Percentiles rank a stretch among this genome's conserved stretches.
phyloP scores from a whole-genome alignment of 2,113 vertebrate species.

The Collichthys lucidus region DNA sequence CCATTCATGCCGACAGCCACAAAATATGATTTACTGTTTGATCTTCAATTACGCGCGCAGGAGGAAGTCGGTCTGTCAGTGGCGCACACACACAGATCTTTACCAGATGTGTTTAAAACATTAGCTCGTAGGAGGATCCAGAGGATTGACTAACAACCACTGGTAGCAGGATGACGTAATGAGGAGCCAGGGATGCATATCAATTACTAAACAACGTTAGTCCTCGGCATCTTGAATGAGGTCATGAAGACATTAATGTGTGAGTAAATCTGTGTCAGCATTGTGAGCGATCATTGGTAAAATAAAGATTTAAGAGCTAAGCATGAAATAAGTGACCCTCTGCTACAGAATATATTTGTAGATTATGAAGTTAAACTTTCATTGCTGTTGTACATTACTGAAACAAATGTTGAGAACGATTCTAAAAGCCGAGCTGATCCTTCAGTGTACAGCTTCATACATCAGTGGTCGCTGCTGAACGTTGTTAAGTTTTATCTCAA shows the following conservation, averaged over 20 bases:
- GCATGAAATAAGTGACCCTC: no score
- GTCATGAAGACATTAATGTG: neutral
- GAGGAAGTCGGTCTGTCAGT: conserved; percentile 24
- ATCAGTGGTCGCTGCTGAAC: no score
- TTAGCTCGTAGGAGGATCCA: conserved; percentile 6
- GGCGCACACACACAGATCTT: conserved; percentile 5
- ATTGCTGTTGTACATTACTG: no score
- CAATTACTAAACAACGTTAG: neutral
- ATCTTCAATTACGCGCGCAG: conserved; percentile 11
- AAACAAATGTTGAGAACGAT: no score
- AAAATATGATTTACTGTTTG: conserved; percentile 18
- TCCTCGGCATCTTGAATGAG: conserved; percentile 3
- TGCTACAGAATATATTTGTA: no score
- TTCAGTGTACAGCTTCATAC: no score
- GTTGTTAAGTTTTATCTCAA: no score
- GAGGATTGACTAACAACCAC: conserved; percentile 6
- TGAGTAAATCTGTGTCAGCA: neutral
- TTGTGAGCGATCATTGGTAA: neutral
- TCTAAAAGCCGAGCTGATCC: no score
- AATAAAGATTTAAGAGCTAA: neutral
- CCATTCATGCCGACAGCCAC: neutral
- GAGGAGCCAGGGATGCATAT: conserved; percentile 21
- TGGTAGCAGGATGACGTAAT: conserved; percentile 15
- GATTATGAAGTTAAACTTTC: no score
- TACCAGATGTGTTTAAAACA: conserved; percentile 54